Evolutionary conservation across 1,140 invertebrate species (phyloP), one percentile per base, ranked within the genome.

Genomic region (Venturia canescens): DNA sequence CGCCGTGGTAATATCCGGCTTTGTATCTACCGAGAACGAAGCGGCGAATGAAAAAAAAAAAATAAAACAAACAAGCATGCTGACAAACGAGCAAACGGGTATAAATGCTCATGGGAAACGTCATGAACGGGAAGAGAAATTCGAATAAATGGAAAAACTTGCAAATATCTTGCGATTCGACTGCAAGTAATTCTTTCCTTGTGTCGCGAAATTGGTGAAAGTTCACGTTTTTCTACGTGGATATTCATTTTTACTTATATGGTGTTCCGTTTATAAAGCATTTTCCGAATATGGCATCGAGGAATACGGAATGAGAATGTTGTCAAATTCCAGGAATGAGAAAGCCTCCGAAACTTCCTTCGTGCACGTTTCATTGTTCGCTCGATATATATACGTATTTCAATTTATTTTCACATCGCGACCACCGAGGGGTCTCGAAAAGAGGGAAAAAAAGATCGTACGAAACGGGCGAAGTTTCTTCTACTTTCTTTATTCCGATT

Each of bases 21-120:
- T 91, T 91, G 44, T 88, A 87, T 26, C 90, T 91, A 50, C 21
- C 13, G 85, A 81, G 15, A 44, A 72, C 50, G 13, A 26, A 6
- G 18, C 1, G 11, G 66, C 31, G 11, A 71, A 71, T 9, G 44
- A 71, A 71, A 48, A 27, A 82, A 44, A 44, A 70, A 57, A 38
- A 82, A 57, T 53, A 50, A 81, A n/a, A n/a, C n/a, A n/a, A n/a
- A n/a, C n/a, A n/a, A n/a, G n/a, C n/a, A n/a, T n/a, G n/a, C n/a
- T n/a, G 38, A 44, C 38, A 11, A 44, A 4, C 38, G 13, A 44
- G 13, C 5, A 44, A 44, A 3, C 38, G 38, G 7, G 38, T 44
- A 44, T 44, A 9, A 44, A 44, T 44, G 13, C 38, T 6, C 38
- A 44, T 34, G 48, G 3, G 21, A 21, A 18, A 31, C 57, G 29